Percentiles rank a stretch among this genome's conserved stretches.
These are phyloP conservation scores for Nyctalus aviator DNA, from an alignment of 2,797 vertebrate species.

Conservation along the genomic window DNA sequence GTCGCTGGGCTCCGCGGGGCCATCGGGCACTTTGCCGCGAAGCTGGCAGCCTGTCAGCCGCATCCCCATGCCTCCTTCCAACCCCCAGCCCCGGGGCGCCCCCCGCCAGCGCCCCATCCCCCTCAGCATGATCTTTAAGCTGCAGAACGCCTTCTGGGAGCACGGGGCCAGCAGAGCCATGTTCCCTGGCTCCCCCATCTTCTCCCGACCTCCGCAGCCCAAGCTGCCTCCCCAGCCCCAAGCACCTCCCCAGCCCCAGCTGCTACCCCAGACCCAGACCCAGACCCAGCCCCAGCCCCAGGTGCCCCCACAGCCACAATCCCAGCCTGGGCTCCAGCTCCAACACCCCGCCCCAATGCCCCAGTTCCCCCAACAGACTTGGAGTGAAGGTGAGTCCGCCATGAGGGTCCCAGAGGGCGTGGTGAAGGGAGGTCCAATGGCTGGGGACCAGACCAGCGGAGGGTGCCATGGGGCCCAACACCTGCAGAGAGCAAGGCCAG, in stretches of 20 bases:
- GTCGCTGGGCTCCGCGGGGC: conserved; percentile 81
- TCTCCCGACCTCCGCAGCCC: conserved; percentile 61
- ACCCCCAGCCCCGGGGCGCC: conserved; percentile 77
- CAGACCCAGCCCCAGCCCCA: not conserved
- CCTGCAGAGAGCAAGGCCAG: not conserved
- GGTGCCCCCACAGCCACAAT: not conserved
- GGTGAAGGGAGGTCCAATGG: not conserved
- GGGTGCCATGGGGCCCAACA: not conserved
- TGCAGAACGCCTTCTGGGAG: conserved; percentile 93
- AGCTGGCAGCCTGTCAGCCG: conserved; percentile 90
- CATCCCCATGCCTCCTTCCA: conserved; percentile 91
- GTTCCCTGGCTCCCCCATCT: conserved; percentile 20
- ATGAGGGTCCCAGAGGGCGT: not conserved
- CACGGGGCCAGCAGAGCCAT: conserved; percentile 60
- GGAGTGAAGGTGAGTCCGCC: conserved; percentile 75
- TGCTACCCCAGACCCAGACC: not conserved
- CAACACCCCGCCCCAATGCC: not conserved
- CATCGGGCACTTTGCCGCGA: conserved; percentile 82
- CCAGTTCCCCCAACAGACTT: not conserved
- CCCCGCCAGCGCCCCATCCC: conserved; percentile 91
- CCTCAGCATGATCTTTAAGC: conserved; percentile 94
- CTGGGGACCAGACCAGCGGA: not conserved
- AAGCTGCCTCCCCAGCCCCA: conserved; percentile 72
- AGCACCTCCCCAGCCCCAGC: not conserved
- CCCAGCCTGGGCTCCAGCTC: not conserved